These are phyloP conservation scores for Eulithis prunata DNA, from an alignment of 2,888 invertebrate genomes.

Conservation along the genomic window DNA sequence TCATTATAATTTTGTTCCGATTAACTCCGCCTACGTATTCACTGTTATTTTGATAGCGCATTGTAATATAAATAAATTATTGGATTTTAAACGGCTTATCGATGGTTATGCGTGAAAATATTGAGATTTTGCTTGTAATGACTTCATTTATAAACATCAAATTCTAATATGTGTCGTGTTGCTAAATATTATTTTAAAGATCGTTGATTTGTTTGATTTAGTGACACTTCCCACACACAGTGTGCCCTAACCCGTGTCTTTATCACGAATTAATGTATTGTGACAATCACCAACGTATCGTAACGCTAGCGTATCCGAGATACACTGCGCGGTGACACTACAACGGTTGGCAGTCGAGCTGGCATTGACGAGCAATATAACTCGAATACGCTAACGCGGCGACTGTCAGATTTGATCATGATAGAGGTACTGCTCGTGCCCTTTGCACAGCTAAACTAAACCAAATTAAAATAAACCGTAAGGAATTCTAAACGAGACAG, in stretches of 20 bases:
- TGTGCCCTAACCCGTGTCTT: constrained; percentile 1
- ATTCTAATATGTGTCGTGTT: constrained; percentile 17
- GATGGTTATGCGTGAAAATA: constrained; percentile 28
- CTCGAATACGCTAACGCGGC: too few species aligned
- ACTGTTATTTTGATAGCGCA: constrained; percentile 46
- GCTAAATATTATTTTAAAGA: constrained; percentile 19
- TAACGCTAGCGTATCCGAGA: too few species aligned
- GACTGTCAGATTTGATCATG: too few species aligned
- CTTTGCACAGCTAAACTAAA: neutral
- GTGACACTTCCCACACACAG: constrained; percentile 19
- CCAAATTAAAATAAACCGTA: constrained; percentile 4
- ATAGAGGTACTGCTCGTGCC: neutral
- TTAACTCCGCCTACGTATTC: constrained; percentile 57
- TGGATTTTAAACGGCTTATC: constrained; percentile 42
- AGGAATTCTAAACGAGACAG: constrained; percentile 1
- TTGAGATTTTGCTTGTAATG: constrained; percentile 38
- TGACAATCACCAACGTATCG: too few species aligned
- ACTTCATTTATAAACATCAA: constrained; percentile 43
- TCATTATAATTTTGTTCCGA: constrained; percentile 56
- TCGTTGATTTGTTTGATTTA: constrained; percentile 28
- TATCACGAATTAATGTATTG: too few species aligned
- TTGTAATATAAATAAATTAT: constrained; percentile 43
- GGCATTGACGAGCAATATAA: too few species aligned
- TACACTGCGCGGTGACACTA: too few species aligned
- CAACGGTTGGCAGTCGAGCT: too few species aligned